A percentile compares a stretch with the other conserved stretches of the same genome.
These are phyloP conservation scores for Callaeas wilsoni DNA, from an alignment of 2,113 vertebrate genomes.

Conservation along the genomic window DNA sequence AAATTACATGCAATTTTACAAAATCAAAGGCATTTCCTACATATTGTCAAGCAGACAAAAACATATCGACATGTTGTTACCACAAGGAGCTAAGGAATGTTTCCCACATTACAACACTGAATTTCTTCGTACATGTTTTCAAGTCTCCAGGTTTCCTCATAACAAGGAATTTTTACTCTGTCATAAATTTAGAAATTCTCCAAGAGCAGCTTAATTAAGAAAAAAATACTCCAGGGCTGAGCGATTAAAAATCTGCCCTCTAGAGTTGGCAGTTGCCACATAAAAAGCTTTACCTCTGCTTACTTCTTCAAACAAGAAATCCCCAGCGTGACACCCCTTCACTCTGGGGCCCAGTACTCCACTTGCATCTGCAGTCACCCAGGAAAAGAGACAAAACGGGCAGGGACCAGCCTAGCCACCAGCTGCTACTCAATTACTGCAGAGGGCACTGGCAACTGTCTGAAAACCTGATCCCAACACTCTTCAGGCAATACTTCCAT, in stretches of 20 bases:
- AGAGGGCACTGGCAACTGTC: neutral
- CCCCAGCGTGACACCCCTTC: neutral
- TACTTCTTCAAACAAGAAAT: neutral
- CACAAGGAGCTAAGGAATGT: neutral
- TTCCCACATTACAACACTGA: neutral
- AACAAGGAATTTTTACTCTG: neutral
- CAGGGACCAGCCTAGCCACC: neutral
- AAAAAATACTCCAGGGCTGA: neutral
- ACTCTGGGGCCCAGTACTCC: neutral
- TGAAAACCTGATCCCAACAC: neutral
- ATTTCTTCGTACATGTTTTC: neutral
- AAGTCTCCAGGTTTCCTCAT: neutral
- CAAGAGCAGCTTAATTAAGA: neutral
- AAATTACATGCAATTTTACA: conserved; percentile 49
- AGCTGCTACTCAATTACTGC: neutral
- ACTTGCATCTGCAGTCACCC: neutral
- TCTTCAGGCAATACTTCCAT: neutral
- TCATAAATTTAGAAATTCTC: neutral
- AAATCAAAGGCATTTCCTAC: conserved; percentile 66
- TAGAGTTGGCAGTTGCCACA: neutral
- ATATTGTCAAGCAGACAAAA: conserved; percentile 64
- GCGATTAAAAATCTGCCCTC: neutral
- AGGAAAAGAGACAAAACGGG: neutral
- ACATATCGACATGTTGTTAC: conserved; percentile 56
- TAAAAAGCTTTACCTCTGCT: neutral